Percentiles rank a stretch among this genome's conserved stretches.
These are phyloP conservation scores for Zophobas atratus DNA, from an alignment of 1,140 invertebrate genomes.

Conservation along the genomic window DNA sequence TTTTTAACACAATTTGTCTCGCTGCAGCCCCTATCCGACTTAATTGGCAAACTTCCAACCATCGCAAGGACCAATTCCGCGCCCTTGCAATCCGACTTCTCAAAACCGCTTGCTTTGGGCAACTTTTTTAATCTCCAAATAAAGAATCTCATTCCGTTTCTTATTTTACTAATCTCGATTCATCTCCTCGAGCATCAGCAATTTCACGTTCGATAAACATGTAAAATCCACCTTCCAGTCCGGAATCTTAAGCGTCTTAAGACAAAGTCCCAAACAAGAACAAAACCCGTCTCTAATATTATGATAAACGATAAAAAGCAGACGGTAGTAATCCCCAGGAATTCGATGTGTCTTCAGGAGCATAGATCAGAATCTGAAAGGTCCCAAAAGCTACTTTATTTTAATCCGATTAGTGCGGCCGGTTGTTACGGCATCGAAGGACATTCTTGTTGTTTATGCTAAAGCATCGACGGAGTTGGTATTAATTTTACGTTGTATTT, in stretches of 20 bases:
- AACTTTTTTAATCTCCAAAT: background rate
- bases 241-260: constrained; percentile 34
- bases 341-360: constrained; percentile 30
- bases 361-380: constrained; percentile 38
- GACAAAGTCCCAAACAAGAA: constrained; percentile 38
- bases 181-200: background rate
- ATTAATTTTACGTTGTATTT: constrained; percentile 3
- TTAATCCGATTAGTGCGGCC: constrained; percentile 34
- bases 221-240: background rate
- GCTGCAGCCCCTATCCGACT: background rate
- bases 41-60: constrained; percentile 27
- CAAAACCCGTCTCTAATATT: constrained; percentile 45
- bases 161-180: background rate
- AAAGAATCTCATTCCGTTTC: background rate
- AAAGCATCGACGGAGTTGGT: constrained; percentile 17
- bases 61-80: background rate
- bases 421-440: constrained; percentile 31
- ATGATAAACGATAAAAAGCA: constrained; percentile 49
- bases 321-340: constrained; percentile 44
- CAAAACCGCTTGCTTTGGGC: background rate
- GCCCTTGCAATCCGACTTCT: background rate
- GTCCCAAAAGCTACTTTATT: constrained; percentile 40
- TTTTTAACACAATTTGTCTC: constrained; percentile 7
- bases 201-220: background rate
- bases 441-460: constrained; percentile 33